Evolutionary conservation across 2,113 vertebrate genomes (phyloP).

Genomic region (Dasyprocta punctata): DNA sequence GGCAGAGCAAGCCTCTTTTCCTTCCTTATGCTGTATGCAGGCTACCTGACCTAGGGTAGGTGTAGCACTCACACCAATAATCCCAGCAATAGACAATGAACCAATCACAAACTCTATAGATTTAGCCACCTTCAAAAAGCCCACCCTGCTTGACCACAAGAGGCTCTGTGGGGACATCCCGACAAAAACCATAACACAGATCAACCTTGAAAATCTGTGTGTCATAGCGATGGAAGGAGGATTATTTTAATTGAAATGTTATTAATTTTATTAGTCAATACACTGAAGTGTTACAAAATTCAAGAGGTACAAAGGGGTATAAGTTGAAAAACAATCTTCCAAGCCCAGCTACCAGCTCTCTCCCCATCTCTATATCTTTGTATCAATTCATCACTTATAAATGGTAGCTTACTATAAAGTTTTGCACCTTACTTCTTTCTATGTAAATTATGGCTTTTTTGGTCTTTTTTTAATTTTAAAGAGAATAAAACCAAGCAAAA

Average conservation of each 20-base stretch:
- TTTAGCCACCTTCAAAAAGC: background rate
- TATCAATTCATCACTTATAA: background rate
- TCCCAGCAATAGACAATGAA: background rate
- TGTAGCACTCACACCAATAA: background rate
- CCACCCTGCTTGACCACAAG: background rate
- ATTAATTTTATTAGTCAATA: background rate
- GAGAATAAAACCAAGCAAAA: no score
- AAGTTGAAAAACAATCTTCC: background rate
- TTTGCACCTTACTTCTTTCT: background rate
- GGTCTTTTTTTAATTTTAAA: no score
- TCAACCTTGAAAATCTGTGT: background rate
- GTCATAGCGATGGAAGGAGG: background rate
- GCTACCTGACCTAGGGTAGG: background rate
- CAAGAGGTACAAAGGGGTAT: background rate
- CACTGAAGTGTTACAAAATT: background rate
- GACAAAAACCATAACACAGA: background rate
- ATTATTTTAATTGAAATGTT: background rate
- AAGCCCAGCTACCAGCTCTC: background rate
- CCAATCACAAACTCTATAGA: background rate
- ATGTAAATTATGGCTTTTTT: background rate
- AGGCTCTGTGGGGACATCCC: background rate
- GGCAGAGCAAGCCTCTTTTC: background rate
- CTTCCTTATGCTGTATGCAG: background rate
- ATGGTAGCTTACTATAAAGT: background rate
- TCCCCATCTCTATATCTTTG: background rate